Conservation (phyloP, 1,140 invertebrate genomes). For the Drosophila virilis region DNA sequence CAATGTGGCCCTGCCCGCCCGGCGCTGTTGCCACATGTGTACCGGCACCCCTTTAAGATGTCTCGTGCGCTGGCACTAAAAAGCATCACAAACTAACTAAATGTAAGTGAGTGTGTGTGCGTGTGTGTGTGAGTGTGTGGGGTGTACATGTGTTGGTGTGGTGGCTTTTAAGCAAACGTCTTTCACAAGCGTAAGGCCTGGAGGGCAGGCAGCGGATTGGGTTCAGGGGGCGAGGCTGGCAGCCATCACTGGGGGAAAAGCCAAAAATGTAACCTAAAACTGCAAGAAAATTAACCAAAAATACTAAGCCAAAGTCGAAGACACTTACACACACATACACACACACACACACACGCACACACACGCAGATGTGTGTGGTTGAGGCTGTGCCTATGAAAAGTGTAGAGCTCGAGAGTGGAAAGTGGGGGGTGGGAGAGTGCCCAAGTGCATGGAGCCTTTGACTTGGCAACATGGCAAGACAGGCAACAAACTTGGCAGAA, state of each 20-base stretch:
- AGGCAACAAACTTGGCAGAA: conserved; percentile 51
- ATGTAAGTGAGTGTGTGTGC: conserved; percentile 50
- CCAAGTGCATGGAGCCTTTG: conserved; percentile 70
- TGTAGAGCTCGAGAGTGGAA: conserved; percentile 38
- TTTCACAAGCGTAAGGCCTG: conserved; percentile 77
- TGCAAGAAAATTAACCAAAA: conserved; percentile 83
- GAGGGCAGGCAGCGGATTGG: conserved; percentile 37
- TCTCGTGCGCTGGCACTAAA: conserved; percentile 69
- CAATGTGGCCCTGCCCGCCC: conserved; percentile 19
- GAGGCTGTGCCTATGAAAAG: conserved; percentile 66
- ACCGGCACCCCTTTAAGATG: conserved; percentile 77
- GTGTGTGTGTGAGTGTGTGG: conserved; percentile 23
- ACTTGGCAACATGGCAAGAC: conserved; percentile 74
- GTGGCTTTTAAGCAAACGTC: conserved; percentile 82
- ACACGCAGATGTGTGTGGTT: conserved; percentile 23
- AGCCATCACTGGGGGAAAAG: conserved; percentile 72
- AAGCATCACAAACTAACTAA: conserved; percentile 81
- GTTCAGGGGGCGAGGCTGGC: conserved; percentile 20
- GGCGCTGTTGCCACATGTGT: conserved; percentile 11
- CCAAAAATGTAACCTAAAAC: conserved; percentile 83
- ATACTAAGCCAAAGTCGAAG: conserved; percentile 82
- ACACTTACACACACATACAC: conserved; percentile 51
- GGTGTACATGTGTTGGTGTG: conserved; percentile 30
- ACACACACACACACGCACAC: conserved; percentile 21
- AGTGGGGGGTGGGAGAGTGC: background rate